Evolutionary conservation across 2,113 vertebrate species (phyloP).

Genomic region (Dromiciops gliroides): DNA sequence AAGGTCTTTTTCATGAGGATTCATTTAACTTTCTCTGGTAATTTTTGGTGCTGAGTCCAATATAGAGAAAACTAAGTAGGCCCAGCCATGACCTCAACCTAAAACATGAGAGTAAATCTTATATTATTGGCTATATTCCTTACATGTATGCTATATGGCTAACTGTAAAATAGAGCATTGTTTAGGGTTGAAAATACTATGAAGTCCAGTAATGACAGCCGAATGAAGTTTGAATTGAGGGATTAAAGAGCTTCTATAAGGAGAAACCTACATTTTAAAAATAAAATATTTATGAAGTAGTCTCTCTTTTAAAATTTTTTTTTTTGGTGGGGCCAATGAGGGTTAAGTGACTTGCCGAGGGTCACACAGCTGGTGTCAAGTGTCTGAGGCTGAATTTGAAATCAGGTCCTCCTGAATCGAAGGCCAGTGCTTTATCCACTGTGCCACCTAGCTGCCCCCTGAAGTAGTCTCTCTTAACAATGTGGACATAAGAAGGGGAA

Average conservation of each 20-base stretch:
- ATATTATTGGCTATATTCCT: neutral
- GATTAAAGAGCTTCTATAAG: slow-evolving; percentile 8
- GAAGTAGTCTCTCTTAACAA: neutral
- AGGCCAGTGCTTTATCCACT: no score
- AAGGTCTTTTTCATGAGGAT: neutral
- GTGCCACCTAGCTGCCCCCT: no score
- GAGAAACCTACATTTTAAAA: slow-evolving; percentile 38
- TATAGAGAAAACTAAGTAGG: neutral
- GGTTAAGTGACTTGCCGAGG: no score
- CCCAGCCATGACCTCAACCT: neutral
- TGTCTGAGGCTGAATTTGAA: no score
- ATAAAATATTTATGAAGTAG: neutral
- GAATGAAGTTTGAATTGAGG: slow-evolving; percentile 15
- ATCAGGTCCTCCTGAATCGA: no score
- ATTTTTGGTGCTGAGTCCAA: neutral
- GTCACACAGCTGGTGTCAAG: no score
- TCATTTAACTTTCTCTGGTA: neutral
- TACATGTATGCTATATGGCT: neutral
- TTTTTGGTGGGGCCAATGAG: no score
- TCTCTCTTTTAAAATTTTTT: no score
- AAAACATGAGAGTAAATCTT: neutral
- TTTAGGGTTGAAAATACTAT: neutral
- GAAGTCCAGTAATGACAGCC: slow-evolving; percentile 23
- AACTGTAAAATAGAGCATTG: neutral
- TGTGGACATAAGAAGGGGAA: neutral